phyloP scores from a whole-genome alignment of 2,888 invertebrate species.

The Dendrolimus pini region DNA sequence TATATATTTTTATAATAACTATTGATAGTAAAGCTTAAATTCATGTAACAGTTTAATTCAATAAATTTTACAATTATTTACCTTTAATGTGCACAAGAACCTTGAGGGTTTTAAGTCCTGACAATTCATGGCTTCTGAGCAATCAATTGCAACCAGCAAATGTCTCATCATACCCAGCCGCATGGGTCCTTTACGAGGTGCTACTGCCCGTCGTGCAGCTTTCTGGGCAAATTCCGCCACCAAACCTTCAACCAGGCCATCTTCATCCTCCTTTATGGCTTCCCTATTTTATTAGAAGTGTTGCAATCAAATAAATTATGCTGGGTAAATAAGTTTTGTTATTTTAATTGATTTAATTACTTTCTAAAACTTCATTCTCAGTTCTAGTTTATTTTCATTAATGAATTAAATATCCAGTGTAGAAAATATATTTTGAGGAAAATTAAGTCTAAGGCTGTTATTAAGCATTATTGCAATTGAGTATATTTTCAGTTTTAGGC shows the following conservation, averaged over 20 bases:
- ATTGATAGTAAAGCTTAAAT: too few species aligned
- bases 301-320: slow-evolving; percentile 1
- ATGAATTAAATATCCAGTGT: too few species aligned
- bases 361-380: too few species aligned
- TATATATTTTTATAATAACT: too few species aligned
- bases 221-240: slow-evolving; percentile 94
- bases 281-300: slow-evolving; percentile 79
- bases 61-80: slow-evolving; percentile 37
- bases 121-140: slow-evolving; percentile 95
- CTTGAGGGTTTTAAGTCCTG: slow-evolving; percentile 97
- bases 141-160: slow-evolving; percentile 92
- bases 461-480: too few species aligned
- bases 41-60: not conserved
- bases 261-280: slow-evolving; percentile 96
- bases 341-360: too few species aligned
- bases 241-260: slow-evolving; percentile 92
- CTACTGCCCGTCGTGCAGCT: slow-evolving; percentile 87
- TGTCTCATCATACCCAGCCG: slow-evolving; percentile 99
- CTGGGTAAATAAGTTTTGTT: slow-evolving; percentile 1
- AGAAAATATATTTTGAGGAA: too few species aligned
- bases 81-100: slow-evolving; percentile 91
- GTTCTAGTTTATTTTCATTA: too few species aligned
- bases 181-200: slow-evolving; percentile 84
- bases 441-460: too few species aligned
- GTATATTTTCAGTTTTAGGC: too few species aligned